A percentile compares a stretch with the other conserved stretches of the same genome.
These are phyloP conservation scores for Strix occidentalis DNA, from an alignment of 2,797 vertebrate genomes.

Conservation along the genomic window DNA sequence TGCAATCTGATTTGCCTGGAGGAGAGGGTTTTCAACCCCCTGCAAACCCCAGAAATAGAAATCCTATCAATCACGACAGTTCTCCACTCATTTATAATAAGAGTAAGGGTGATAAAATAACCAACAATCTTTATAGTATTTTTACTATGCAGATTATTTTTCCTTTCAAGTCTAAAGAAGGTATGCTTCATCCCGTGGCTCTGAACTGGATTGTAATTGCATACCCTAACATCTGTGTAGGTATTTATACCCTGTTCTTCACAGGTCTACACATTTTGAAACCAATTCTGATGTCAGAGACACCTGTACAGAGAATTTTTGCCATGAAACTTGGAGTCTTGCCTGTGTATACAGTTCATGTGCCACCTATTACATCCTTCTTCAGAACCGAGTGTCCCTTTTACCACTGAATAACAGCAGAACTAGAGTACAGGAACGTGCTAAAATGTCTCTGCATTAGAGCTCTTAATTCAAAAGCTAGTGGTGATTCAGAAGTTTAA, in stretches of 20 bases:
- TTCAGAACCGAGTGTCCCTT: neutral
- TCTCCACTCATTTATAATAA: neutral
- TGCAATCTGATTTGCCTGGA: constrained; percentile 4
- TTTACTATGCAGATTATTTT: neutral
- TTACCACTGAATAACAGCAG: neutral
- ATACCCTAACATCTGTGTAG: neutral
- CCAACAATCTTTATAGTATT: neutral
- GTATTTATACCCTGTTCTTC: neutral
- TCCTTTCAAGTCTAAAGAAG: neutral
- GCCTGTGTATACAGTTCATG: neutral
- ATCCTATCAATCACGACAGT: neutral
- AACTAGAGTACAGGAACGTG: rapidly evolving
- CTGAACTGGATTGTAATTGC: neutral
- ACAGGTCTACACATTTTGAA: neutral
- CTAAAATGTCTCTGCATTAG: neutral
- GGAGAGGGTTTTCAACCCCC: neutral
- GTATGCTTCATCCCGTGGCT: neutral
- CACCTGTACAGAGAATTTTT: neutral
- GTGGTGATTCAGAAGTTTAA: neutral
- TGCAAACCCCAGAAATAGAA: constrained; percentile 19
- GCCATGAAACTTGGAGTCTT: neutral
- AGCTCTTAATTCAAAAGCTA: neutral
- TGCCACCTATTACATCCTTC: neutral
- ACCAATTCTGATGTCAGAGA: neutral
- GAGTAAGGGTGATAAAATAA: neutral